A percentile compares a stretch with the other conserved stretches of the same genome.
phyloP scores from a whole-genome alignment of 2,888 invertebrate genomes.

The Drosophila leonis region DNA sequence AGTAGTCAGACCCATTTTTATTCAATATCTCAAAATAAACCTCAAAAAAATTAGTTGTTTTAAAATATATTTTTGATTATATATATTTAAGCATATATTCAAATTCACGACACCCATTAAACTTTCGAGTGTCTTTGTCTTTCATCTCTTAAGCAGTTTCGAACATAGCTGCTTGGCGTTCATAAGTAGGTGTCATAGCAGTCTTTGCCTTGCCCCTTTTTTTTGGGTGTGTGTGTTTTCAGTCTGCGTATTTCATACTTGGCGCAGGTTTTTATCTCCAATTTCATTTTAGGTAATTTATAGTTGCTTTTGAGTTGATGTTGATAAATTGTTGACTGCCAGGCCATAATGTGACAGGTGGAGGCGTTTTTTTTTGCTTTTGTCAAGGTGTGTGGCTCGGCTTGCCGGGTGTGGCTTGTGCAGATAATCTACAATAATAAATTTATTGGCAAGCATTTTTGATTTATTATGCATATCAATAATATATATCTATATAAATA shows the following conservation, averaged over 20 bases:
- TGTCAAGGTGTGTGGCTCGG: conserved; percentile 60
- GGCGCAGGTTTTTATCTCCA: conserved; percentile 26
- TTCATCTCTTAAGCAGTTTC: background rate
- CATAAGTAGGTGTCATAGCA: background rate
- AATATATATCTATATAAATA: conserved; percentile 65
- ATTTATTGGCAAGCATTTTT: conserved; percentile 76
- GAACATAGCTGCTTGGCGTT: background rate
- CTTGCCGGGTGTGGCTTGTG: conserved; percentile 36
- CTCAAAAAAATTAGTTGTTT: background rate
- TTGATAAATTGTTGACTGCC: conserved; percentile 71
- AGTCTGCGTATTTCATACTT: conserved; percentile 9
- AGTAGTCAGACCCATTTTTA: no score
- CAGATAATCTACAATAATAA: conserved; percentile 76
- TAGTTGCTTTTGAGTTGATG: conserved; percentile 61
- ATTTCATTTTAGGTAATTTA: conserved; percentile 52
- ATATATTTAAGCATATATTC: background rate
- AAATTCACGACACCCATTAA: background rate
- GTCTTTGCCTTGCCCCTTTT: background rate
- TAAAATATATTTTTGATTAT: background rate
- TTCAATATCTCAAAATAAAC: no score
- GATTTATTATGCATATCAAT: conserved; percentile 76
- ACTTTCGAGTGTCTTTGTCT: background rate
- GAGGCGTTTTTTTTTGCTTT: conserved; percentile 47
- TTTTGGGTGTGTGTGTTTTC: background rate
- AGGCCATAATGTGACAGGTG: conserved; percentile 48